A percentile compares a stretch with the other conserved stretches of the same genome.
Conservation (phyloP, 1,140 invertebrate species). For the Calycopis cecrops region DNA sequence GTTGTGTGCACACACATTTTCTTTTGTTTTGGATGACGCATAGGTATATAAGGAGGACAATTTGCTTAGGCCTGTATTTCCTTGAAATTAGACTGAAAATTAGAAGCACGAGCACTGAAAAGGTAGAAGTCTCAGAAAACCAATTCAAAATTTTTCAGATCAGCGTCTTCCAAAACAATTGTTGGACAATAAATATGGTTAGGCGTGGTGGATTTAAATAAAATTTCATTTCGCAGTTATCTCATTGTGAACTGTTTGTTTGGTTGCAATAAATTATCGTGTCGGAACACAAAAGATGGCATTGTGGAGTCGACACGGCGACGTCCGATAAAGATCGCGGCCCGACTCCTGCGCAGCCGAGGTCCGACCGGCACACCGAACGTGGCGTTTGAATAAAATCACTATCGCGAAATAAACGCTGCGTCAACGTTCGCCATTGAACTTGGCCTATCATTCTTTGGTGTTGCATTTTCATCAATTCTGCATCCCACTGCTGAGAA, state of each 20-base stretch:
- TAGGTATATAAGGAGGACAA: too few species aligned
- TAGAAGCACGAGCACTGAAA: too few species aligned
- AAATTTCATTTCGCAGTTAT: slow-evolving; percentile 48
- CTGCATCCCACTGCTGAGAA: too few species aligned
- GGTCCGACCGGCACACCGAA: slow-evolving; percentile 37
- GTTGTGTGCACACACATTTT: too few species aligned
- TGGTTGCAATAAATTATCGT: slow-evolving; percentile 63
- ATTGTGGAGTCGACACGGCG: slow-evolving; percentile 60
- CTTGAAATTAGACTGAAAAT: too few species aligned
- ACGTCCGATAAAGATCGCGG: slow-evolving; percentile 55
- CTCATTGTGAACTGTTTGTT: slow-evolving; percentile 50
- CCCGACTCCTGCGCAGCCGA: slow-evolving; percentile 32
- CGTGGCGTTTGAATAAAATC: slow-evolving; percentile 3
- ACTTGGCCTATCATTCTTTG: too few species aligned
- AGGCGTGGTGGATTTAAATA: slow-evolving; percentile 35
- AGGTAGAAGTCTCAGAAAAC: too few species aligned
- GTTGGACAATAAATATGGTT: slow-evolving; percentile 13
- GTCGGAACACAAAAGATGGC: slow-evolving; percentile 65
- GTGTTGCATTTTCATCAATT: too few species aligned
- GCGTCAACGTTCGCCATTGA: background rate
- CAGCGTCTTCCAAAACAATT: too few species aligned
- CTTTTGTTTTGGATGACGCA: too few species aligned
- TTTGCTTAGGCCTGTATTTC: too few species aligned
- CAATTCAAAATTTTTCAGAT: too few species aligned
- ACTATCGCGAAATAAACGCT: background rate